Base-by-base conservation (phyloP, 2,113 vertebrate species). In the Myxocyprinus asiaticus region DNA sequence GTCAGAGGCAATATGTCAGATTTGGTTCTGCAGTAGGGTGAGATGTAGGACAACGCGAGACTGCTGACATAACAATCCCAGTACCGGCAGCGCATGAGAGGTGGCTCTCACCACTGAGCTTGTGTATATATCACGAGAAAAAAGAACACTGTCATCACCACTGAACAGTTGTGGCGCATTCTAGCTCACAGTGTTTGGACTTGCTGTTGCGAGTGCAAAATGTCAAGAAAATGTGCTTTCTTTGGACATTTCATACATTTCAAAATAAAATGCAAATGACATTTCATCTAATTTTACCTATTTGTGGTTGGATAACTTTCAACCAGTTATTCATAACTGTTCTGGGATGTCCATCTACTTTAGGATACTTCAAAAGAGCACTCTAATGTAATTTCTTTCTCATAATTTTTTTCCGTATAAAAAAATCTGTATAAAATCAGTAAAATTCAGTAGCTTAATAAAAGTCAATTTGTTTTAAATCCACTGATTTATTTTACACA, bases 51-150 rank as follows among this genome's bases (percentile, higher is more conserved):
- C 58, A 65, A 59, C 53, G 44, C 64, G 58, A 66, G 67, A 79
- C 64, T 79, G 82, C 84, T 83, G 82, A 83, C 72, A 68, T 63
- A 50, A 78, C 71, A 75, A 61, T 81, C 81, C 81, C 55, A 68
- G 59, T 17, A n/a, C 7, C 15, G 44, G 7, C 68, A 62, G 53
- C 12, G 56, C 44, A 56, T 80, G 81, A 83, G 78, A 83, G 76
- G 62, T 82, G 67, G 58, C 80, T 76, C 69, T 77, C 71, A 53
- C 53, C 61, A 56, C 50, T 66, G 71, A 62, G 73, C 68, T 68
- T 77, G 71, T n/a, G 45, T 15, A 66, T 48, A 14, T 76, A 78
- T 77, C 58, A 64, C 14, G 3, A 53, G 33, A 12, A 48, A 43
- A 43, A n/a, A 66, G 22, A 10, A 48, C 63, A 17, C 12, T 67